Base-by-base conservation (phyloP, 2,888 invertebrate species). In the Tricholauxania praeusta region DNA sequence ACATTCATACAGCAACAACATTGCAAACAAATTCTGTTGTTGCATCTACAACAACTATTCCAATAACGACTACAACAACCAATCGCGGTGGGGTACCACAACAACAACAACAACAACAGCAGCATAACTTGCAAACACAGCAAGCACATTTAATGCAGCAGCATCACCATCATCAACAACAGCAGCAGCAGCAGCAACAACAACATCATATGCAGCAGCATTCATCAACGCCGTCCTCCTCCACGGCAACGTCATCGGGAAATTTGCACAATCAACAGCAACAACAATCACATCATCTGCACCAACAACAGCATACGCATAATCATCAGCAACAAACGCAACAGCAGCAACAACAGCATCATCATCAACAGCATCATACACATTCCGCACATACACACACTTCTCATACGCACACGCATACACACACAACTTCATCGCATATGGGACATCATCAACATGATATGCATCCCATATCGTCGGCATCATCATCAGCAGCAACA, bases 201-300 rank as follows among this genome's bases (percentile, higher is more conserved):
- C 78, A 77, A 75, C 77, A 81, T 79, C 80, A 84, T 71, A 72
- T 78, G 75, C 78, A 80, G 75, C 78, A 80, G 76, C 78, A 78
- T 75, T 74, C 72, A 55, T 68, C 75, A 39, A 39, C 10, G 8
- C 2, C 39, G 2, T 39, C 39, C 39, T 39, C 39, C 10, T 39
- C 39, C 70, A 70, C 71, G 6, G 76, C 75, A 74, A 69, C 79
- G 73, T 71, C 76, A 52, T 51, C 70, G 17, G 52, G 52, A 19
- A 70, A 63, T 53, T 63, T 63, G 51, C 70, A 70, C 22, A 64
- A 39, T 49, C 48, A 59, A 74, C 78, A 80, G 59, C 80, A 80
- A 63, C 72, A 74, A 57, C 78, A 79, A 55, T 76, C 75, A 49
- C 76, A 70, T 67, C 76, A 68, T 68, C 70, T 75, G 32, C 80